phyloP scores from a whole-genome alignment of 2,113 vertebrate species.

The Crotalus viridis region DNA sequence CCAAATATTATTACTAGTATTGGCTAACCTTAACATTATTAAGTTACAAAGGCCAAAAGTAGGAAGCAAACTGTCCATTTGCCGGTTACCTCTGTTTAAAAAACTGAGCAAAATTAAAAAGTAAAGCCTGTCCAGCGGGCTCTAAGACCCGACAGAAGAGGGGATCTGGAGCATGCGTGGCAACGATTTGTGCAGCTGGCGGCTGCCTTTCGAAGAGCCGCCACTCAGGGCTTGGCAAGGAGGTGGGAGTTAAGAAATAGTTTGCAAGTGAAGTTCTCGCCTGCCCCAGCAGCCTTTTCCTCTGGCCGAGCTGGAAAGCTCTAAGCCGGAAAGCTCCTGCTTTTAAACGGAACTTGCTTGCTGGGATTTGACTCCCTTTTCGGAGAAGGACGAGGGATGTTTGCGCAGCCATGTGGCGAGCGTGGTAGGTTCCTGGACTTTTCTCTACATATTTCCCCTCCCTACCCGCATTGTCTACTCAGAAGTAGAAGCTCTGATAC shows the following conservation, averaged over 20 bases:
- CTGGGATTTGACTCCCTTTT: neutral
- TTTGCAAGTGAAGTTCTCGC: slow-evolving; percentile 34
- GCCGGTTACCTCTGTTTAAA: neutral
- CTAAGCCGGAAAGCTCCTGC: neutral
- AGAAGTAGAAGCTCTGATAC: neutral
- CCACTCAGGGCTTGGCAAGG: slow-evolving; percentile 38
- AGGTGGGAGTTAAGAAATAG: slow-evolving; percentile 52
- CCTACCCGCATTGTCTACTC: neutral
- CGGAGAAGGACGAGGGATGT: neutral
- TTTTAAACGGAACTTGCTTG: neutral
- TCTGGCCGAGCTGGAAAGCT: neutral
- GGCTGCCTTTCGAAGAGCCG: slow-evolving; percentile 39
- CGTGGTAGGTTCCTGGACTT: slow-evolving; percentile 42
- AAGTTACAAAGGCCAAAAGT: neutral
- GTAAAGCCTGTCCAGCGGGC: neutral
- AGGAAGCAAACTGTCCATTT: neutral
- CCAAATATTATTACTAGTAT: neutral
- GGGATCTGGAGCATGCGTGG: slow-evolving; percentile 67
- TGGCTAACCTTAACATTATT: neutral
- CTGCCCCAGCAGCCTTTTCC: slow-evolving; percentile 35
- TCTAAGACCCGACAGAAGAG: slow-evolving; percentile 20
- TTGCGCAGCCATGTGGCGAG: slow-evolving; percentile 1
- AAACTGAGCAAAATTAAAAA: neutral
- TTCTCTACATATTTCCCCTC: neutral
- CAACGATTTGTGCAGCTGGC: slow-evolving; percentile 52